Evolutionary conservation across 2,797 vertebrate species (phyloP).

Genomic region (Falco novaeseelandiae): DNA sequence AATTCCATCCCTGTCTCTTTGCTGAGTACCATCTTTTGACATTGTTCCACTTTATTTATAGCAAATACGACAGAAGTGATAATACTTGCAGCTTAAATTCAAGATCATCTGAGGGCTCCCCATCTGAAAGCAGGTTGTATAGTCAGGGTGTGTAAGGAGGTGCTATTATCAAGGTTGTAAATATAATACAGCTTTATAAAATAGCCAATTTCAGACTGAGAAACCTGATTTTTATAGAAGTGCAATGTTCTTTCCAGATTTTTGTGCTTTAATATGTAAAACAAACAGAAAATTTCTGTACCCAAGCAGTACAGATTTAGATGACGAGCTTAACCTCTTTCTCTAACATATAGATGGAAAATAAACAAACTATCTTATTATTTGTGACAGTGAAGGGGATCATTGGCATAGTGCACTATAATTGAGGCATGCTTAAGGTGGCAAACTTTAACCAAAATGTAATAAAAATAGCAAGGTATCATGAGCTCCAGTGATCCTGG

Average conservation of each 20-base stretch:
- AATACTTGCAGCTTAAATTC: conserved; percentile 41
- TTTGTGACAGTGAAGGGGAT: neutral
- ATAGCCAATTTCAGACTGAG: neutral
- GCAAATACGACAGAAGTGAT: conserved; percentile 50
- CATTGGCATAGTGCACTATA: neutral
- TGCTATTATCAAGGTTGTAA: conserved; percentile 9
- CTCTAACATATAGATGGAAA: neutral
- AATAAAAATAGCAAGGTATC: neutral
- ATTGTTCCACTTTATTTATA: conserved; percentile 65
- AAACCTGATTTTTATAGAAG: neutral
- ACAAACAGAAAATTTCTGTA: neutral
- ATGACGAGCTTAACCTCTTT: neutral
- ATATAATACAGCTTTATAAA: neutral
- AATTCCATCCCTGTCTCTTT: neutral
- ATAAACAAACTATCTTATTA: neutral
- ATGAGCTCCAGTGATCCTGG: neutral
- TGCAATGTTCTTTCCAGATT: neutral
- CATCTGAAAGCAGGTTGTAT: conserved; percentile 30
- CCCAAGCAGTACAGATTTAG: neutral
- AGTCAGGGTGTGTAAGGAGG: conserved; percentile 18
- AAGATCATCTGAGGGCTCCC: conserved; percentile 25
- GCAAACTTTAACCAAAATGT: neutral
- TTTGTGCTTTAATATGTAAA: neutral
- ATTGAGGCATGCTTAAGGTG: neutral
- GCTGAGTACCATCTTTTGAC: conserved; percentile 39